A percentile compares a stretch with the other conserved stretches of the same genome.
Evolutionary conservation across 1,140 invertebrate species (phyloP).

Genomic region (Tetranychus cinnabarinus): DNA sequence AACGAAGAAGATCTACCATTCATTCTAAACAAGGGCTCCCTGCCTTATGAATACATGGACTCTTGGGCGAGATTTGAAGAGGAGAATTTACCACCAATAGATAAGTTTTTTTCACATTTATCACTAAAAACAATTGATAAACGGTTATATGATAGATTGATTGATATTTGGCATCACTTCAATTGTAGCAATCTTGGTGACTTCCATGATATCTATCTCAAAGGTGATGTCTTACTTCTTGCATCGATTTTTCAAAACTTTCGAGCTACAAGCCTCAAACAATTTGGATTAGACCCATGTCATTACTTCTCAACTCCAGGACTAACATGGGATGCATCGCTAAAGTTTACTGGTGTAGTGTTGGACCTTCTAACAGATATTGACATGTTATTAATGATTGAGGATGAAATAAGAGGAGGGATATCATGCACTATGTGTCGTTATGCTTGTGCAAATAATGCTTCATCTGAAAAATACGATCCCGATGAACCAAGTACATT

Average conservation of each 20-base stretch:
- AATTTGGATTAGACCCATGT: conserved; percentile 15
- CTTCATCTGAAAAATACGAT: not conserved
- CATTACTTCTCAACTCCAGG: conserved; percentile 16
- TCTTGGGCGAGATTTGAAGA: conserved; percentile 11
- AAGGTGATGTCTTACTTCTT: conserved; percentile 20
- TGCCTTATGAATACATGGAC: conserved; percentile 14
- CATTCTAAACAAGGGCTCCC: conserved; percentile 8
- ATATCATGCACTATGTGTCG: not conserved
- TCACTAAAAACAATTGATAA: not conserved
- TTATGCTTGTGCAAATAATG: not conserved
- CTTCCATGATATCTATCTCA: conserved; percentile 23
- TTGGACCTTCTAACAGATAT: conserved; percentile 14
- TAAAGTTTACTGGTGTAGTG: conserved; percentile 14
- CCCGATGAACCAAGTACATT: not conserved
- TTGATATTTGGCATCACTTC: conserved; percentile 14
- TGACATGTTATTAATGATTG: conserved; percentile 16
- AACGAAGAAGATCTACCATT: not conserved
- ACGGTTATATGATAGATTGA: not conserved
- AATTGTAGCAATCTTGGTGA: conserved; percentile 19
- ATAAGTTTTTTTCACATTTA: not conserved
- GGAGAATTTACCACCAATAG: conserved; percentile 8
- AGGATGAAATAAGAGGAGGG: conserved; percentile 11
- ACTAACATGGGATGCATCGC: conserved; percentile 10
- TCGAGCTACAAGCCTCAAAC: not conserved
- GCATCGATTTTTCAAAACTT: conserved; percentile 25